These are phyloP conservation scores for Asteroscopus sphinx DNA, from an alignment of 2,888 invertebrate genomes.

Conservation along the genomic window DNA sequence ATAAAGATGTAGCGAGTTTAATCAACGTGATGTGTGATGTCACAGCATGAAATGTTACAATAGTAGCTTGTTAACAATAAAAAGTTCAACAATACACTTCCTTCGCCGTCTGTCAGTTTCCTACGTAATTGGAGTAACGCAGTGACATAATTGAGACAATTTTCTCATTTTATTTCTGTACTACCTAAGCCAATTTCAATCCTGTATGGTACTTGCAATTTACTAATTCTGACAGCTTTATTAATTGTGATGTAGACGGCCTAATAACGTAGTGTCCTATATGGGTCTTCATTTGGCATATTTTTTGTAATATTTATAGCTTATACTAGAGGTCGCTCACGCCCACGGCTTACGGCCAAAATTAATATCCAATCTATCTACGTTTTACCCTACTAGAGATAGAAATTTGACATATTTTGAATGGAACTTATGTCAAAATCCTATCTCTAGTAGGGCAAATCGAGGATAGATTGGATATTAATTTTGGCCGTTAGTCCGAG, in stretches of 20 bases:
- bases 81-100: conserved; percentile 47
- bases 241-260: conserved; percentile 27
- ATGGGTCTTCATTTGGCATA: conserved; percentile 6
- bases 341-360: no score
- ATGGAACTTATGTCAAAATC: no score
- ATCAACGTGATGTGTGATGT: no score
- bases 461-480: no score
- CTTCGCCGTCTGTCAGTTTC: conserved; percentile 44
- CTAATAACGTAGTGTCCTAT: conserved; percentile 15
- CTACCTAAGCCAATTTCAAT: conserved; percentile 59
- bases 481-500: no score
- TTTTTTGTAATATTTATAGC: not conserved
- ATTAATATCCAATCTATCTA: no score
- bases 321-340: no score
- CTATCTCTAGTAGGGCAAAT: no score
- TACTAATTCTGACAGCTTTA: conserved; percentile 42
- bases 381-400: no score
- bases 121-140: conserved; percentile 61
- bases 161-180: conserved; percentile 67
- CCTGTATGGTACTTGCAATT: conserved; percentile 47
- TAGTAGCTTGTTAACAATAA: conserved; percentile 14
- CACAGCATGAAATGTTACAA: not conserved
- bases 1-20: no score
- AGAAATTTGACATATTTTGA: no score
- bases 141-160: conserved; percentile 67